Evolutionary conservation across 2,888 invertebrate species (phyloP).

Genomic region (Amphiduros pacificus): DNA sequence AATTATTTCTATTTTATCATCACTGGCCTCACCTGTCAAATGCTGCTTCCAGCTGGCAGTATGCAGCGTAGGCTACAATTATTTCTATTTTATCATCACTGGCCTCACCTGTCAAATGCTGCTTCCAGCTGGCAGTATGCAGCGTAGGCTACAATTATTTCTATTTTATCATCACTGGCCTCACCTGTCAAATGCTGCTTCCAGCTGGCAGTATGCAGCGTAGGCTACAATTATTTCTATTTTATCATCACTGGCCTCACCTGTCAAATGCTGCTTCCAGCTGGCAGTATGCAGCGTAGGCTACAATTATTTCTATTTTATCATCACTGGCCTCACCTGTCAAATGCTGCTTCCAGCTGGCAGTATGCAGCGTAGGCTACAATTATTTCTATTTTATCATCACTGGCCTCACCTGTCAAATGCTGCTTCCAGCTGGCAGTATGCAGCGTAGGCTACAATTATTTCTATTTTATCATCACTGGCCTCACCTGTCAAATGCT

Average conservation of each 20-base stretch:
- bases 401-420: conserved; percentile 83
- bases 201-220: conserved; percentile 98
- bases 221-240: conserved; percentile 92
- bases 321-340: no score
- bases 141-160: conserved; percentile 92
- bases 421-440: conserved; percentile 94
- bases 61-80: conserved; percentile 96
- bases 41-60: conserved; percentile 94
- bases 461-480: conserved; percentile 79
- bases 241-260: no score
- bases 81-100: conserved; percentile 79
- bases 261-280: conserved; percentile 90
- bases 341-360: conserved; percentile 90
- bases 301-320: conserved; percentile 85
- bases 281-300: conserved; percentile 98
- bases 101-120: conserved; percentile 80
- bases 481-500: conserved; percentile 80
- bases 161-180: no score
- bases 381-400: conserved; percentile 81
- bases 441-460: conserved; percentile 96
- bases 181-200: conserved; percentile 84
- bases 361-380: conserved; percentile 99
- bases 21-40: conserved; percentile 83
- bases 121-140: conserved; percentile 98
- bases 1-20: conserved; percentile 81